These are phyloP conservation scores for Cryptophagus acutangulus DNA, from an alignment of 2,888 invertebrate species.

Conservation along the genomic window DNA sequence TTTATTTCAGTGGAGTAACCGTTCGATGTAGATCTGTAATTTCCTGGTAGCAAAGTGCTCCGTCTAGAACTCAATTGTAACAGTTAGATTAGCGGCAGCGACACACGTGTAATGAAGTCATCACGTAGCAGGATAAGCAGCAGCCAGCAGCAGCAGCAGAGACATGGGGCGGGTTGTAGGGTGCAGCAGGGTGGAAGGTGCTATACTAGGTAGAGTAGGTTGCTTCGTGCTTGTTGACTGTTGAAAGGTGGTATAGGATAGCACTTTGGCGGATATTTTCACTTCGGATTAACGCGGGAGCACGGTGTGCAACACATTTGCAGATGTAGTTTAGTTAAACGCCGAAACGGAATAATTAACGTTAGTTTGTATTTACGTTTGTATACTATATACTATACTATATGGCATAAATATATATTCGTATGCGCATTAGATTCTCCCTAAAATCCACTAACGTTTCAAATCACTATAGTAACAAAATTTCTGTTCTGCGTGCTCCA, in stretches of 20 bases:
- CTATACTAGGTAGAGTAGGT: too few relatives aligned
- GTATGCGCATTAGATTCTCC: too few relatives aligned
- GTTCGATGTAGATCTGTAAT: constrained; percentile 9
- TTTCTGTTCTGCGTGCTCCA: constrained; percentile 1
- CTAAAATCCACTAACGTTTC: constrained; percentile 4
- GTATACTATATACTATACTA: constrained; percentile 9
- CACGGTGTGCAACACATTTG: constrained; percentile 32
- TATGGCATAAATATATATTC: not conserved
- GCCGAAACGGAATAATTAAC: constrained; percentile 36
- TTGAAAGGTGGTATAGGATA: constrained; percentile 18
- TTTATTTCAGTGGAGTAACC: constrained; percentile 14
- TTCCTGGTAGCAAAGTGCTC: constrained; percentile 10
- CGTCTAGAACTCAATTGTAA: constrained; percentile 24
- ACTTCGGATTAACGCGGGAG: constrained; percentile 31
- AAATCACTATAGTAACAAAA: constrained; percentile 5
- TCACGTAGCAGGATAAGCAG: constrained; percentile 8
- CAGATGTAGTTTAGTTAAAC: constrained; percentile 34
- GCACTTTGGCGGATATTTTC: constrained; percentile 26
- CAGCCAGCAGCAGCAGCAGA: not conserved
- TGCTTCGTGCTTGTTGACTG: constrained; percentile 15
- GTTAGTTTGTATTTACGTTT: constrained; percentile 34
- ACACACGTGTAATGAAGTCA: constrained; percentile 13
- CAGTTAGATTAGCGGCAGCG: constrained; percentile 24
- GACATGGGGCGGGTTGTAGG: constrained; percentile 3
- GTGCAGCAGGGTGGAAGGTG: constrained; percentile 5